Conservation (phyloP, 30 jellyfish, hydroid and myxozoan species). For the Turritopsis dohrnii region DNA sequence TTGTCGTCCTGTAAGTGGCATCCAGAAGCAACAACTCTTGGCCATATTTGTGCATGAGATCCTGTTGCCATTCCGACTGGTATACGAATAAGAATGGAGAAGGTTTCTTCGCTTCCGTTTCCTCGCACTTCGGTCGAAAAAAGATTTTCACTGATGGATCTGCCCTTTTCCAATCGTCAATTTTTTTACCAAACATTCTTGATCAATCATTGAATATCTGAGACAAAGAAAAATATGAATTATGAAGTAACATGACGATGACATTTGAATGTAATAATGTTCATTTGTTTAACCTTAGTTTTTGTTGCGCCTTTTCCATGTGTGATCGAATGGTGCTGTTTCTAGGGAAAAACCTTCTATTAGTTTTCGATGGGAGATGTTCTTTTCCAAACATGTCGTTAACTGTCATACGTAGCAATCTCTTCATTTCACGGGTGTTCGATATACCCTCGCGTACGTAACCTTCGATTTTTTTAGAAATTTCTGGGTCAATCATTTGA, state of each 20-base stretch:
- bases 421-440: slow-evolving; percentile 29
- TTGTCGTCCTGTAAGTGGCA: too few relatives aligned
- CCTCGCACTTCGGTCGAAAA: slow-evolving; percentile 23
- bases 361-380: slow-evolving; percentile 21
- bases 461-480: slow-evolving; percentile 14
- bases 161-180: slow-evolving; percentile 28
- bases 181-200: slow-evolving; percentile 34
- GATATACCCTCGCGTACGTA: slow-evolving; percentile 36
- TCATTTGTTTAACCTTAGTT: too few relatives aligned
- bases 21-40: too few relatives aligned
- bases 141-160: slow-evolving; percentile 19
- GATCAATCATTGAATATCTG: slow-evolving; percentile 43
- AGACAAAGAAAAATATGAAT: too few relatives aligned
- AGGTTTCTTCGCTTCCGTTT: too few relatives aligned
- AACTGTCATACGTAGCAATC: slow-evolving; percentile 21
- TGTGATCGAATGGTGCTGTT: slow-evolving; percentile 30
- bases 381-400: slow-evolving; percentile 29
- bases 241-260: too few relatives aligned
- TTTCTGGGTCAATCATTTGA: slow-evolving; percentile 31
- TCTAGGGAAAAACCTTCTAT: slow-evolving; percentile 28
- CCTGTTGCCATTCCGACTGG: too few relatives aligned
- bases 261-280: too few relatives aligned
- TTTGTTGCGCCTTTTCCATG: slow-evolving; percentile 29
- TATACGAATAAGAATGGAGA: too few relatives aligned
- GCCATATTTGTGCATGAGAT: too few relatives aligned